Evolutionary conservation across 2,113 vertebrate species (phyloP).

Genomic region (Cygnus buccinator): DNA sequence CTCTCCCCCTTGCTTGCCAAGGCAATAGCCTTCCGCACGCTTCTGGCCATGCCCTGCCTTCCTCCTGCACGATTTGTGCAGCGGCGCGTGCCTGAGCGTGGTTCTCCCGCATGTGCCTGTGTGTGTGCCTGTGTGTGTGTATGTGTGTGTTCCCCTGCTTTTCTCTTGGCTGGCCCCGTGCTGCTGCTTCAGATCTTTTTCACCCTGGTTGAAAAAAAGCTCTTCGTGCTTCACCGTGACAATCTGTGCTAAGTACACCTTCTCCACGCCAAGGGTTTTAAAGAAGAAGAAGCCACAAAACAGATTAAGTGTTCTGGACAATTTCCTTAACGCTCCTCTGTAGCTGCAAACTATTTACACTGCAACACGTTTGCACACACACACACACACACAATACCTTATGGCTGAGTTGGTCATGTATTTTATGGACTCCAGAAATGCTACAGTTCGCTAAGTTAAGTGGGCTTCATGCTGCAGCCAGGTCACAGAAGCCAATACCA

Average conservation of each 20-base stretch:
- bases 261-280: background rate
- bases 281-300: background rate
- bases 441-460: background rate
- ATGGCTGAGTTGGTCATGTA: background rate
- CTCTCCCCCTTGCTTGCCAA: slow-evolving; percentile 30
- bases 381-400: background rate
- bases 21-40: background rate
- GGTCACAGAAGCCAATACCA: slow-evolving; percentile 25
- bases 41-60: slow-evolving; percentile 1
- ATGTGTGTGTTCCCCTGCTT: no score
- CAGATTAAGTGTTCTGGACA: background rate
- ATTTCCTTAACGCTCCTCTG: background rate
- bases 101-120: rapidly evolving
- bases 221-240: background rate
- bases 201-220: background rate
- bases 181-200: slow-evolving; percentile 1
- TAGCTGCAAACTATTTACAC: slow-evolving; percentile 2
- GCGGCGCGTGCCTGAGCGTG: background rate
- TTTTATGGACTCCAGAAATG: slow-evolving; percentile 28
- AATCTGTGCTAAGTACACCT: background rate
- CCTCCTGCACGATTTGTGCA: background rate
- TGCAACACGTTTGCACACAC: slow-evolving; percentile 15
- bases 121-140: background rate
- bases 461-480: slow-evolving; percentile 10
- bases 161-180: background rate